Evolutionary conservation across 2,113 vertebrate genomes (phyloP).

Genomic region (Boulengeromyrus knoepffleri): DNA sequence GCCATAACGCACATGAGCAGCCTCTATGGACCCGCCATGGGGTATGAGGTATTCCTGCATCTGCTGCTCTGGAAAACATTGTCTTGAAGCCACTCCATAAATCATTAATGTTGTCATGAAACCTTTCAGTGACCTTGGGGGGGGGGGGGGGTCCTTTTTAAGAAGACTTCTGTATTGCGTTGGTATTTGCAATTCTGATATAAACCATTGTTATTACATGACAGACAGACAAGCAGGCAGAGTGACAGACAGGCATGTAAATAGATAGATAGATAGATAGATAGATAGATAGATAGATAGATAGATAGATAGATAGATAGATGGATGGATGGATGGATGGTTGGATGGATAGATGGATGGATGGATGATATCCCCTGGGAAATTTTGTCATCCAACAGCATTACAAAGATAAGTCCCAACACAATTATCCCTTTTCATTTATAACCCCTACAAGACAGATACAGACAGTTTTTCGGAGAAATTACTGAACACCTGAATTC

Average conservation of each 20-base stretch:
- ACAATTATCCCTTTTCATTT: background rate
- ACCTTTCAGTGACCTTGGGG: background rate
- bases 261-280: background rate
- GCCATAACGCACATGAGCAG: background rate
- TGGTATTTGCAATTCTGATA: background rate
- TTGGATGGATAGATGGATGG: background rate
- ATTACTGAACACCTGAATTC: background rate
- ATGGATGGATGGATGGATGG: background rate
- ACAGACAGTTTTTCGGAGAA: background rate
- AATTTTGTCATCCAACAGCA: background rate
- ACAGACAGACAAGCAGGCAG: background rate
- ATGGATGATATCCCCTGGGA: background rate
- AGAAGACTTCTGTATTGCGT: background rate
- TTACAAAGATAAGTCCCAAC: background rate
- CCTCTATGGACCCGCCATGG: background rate
- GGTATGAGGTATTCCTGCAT: background rate
- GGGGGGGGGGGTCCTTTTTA: background rate
- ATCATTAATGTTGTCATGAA: background rate
- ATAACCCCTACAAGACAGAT: background rate
- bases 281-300: background rate
- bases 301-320: background rate
- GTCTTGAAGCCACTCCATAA: background rate
- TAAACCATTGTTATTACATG: background rate
- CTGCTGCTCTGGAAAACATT: background rate
- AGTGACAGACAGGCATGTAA: background rate